Base-by-base conservation (phyloP, 1,140 invertebrate species). In the Maconellicoccus hirsutus region DNA sequence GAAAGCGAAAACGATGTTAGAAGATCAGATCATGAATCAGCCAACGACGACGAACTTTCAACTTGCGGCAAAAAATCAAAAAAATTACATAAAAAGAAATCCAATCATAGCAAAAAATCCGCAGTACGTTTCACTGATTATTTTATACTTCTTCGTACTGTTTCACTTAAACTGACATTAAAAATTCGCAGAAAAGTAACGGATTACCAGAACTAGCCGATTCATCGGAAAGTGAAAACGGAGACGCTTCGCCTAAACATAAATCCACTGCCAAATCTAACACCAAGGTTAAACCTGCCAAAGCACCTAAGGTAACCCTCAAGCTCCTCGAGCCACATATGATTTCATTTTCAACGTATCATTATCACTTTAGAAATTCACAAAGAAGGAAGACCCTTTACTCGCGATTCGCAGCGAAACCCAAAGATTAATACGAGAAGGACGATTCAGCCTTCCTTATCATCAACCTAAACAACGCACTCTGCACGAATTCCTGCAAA, bases 391-490 rank as follows among this genome's bases (percentile, higher is more conserved):
- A 12, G 76, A 79, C 66, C 81, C 79, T 42, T 76, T 83, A 74
- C 77, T 77, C 74, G 76, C 83, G 74, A 85, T 86, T 72, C 77
- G 80, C 26, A 84, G 82, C 75, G 83, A 84, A 76, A 82, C 80
- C 6, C 88, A 90, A 77, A 78, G 88, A 38, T 84, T 89, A 79
- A 74, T 88, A 1, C 79, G 89, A 76, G 88, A 91, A 79, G 84
- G 84, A 59, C 77, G 82, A 72, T 80, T 91, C 59, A 85, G 84
- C 59, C 76, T 93, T 14, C 90, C 91, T 0, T 92, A 92, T 79
- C 89, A 92, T 78, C 83, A 82, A 74, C 90, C 91, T 21, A 88
- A 87, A 75, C 84, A 88, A 73, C 80, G 86, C 59, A 85, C 84
- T 19, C 78, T 93, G 2, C 82, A 86, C 76, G 90, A 91, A 80